Evolutionary conservation across 2,113 vertebrate species (phyloP).

Genomic region (Todiramphus chloris): DNA sequence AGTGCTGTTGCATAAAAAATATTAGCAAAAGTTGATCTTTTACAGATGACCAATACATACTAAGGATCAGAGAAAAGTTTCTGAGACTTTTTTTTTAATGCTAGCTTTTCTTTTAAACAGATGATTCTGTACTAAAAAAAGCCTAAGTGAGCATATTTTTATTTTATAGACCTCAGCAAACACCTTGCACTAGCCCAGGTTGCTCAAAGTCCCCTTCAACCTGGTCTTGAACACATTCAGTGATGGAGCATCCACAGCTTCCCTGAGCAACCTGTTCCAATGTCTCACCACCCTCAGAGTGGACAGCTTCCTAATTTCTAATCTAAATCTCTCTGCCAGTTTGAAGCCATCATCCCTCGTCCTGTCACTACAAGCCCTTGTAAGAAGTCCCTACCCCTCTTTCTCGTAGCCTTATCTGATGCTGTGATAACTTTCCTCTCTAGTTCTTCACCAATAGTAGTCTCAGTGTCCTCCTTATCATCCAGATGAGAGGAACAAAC

Average conservation of each 20-base stretch:
- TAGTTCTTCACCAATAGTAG: not conserved
- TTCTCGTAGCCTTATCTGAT: not conserved
- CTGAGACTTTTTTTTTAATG: not conserved
- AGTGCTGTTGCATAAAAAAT: not conserved
- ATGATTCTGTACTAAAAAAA: not conserved
- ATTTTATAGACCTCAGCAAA: not conserved
- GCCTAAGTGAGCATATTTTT: not conserved
- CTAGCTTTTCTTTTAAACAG: not conserved
- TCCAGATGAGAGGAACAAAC: not conserved
- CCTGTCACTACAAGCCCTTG: too few species aligned
- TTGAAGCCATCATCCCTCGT: too few species aligned
- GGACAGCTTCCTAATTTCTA: too few species aligned
- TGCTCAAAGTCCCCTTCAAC: too few species aligned
- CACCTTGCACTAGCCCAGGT: too few species aligned
- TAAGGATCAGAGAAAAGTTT: not conserved
- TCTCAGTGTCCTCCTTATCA: not conserved
- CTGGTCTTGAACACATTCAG: too few species aligned
- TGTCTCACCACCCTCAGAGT: too few species aligned
- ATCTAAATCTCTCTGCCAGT: too few species aligned
- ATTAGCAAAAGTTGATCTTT: not conserved
- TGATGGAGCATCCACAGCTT: too few species aligned
- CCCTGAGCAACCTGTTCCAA: too few species aligned
- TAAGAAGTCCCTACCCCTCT: too few species aligned
- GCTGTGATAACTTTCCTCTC: not conserved
- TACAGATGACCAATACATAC: not conserved